phyloP scores from a whole-genome alignment of 1,140 invertebrate species.

The Bombus picipes region DNA sequence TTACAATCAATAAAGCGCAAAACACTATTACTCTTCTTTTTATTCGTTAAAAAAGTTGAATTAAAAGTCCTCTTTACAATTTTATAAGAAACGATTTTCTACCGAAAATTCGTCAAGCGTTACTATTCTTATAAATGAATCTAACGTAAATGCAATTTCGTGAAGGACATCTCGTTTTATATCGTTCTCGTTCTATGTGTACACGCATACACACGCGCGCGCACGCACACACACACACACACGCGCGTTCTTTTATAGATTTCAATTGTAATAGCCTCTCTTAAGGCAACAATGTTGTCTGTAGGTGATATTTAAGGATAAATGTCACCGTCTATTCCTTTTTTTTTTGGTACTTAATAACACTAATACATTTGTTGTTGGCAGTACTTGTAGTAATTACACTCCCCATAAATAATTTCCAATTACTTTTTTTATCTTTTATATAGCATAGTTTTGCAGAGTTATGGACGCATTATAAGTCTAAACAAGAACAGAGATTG shows the following conservation, averaged over 20 bases:
- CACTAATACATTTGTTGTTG: conserved; percentile 43
- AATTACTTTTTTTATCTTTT: conserved; percentile 38
- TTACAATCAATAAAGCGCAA: conserved; percentile 55
- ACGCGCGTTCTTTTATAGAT: not conserved
- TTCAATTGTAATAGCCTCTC: conserved; percentile 48
- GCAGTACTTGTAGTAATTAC: conserved; percentile 45
- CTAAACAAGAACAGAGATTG: conserved; percentile 20
- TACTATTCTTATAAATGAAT: conserved; percentile 36
- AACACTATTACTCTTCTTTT: conserved; percentile 35
- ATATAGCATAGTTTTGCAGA: conserved; percentile 37
- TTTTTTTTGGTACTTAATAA: conserved; percentile 39
- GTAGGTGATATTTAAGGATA: conserved; percentile 34
- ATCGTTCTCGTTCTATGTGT: conserved; percentile 6
- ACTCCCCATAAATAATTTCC: conserved; percentile 39
- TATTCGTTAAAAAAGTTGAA: conserved; percentile 52
- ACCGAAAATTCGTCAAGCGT: conserved; percentile 50
- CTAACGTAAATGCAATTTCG: conserved; percentile 50
- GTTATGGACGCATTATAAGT: conserved; percentile 40
- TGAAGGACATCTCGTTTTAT: conserved; percentile 17
- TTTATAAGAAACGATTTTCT: conserved; percentile 41
- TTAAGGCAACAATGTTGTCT: conserved; percentile 34
- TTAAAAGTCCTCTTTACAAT: conserved; percentile 42
- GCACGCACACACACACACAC: fast-evolving
- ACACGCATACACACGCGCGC: not conserved
- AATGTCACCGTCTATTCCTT: conserved; percentile 28